Conservation (phyloP, 2,797 vertebrate species). For the Sebastiscus albofasciatus region DNA sequence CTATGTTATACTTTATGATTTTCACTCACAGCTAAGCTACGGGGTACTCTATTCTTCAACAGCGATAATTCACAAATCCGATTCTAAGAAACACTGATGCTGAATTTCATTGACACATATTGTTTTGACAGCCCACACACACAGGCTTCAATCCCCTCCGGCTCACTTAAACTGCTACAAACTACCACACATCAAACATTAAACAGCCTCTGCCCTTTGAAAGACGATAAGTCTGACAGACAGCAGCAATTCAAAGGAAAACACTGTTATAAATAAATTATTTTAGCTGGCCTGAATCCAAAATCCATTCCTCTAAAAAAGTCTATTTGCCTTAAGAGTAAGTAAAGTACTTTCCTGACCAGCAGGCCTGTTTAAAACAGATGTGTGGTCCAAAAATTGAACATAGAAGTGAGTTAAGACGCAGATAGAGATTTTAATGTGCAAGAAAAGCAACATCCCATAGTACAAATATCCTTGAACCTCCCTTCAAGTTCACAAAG, state of each 20-base stretch:
- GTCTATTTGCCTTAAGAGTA: conserved; percentile 2
- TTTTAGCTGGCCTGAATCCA: conserved; percentile 18
- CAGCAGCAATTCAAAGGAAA: conserved; percentile 25
- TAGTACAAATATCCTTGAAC: neutral
- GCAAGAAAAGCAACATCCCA: neutral
- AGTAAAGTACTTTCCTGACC: neutral
- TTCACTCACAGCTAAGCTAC: neutral
- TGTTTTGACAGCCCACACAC: conserved; percentile 4
- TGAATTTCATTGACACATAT: neutral
- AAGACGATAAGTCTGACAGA: conserved; percentile 34
- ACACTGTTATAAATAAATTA: conserved; percentile 39
- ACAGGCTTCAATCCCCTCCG: neutral
- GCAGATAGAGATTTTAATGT: neutral
- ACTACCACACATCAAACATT: conserved; percentile 39
- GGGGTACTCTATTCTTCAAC: neutral
- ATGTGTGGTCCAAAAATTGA: neutral
- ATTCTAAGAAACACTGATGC: neutral
- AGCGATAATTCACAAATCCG: neutral
- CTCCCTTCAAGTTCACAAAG: neutral
- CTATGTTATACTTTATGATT: neutral
- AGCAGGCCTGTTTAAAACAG: neutral
- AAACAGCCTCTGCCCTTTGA: conserved; percentile 24
- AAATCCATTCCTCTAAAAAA: conserved; percentile 1
- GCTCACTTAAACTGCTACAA: conserved; percentile 36
- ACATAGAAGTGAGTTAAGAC: neutral